phyloP scores from a whole-genome alignment of 2,113 vertebrate genomes.

The Australoheros scitulus region DNA sequence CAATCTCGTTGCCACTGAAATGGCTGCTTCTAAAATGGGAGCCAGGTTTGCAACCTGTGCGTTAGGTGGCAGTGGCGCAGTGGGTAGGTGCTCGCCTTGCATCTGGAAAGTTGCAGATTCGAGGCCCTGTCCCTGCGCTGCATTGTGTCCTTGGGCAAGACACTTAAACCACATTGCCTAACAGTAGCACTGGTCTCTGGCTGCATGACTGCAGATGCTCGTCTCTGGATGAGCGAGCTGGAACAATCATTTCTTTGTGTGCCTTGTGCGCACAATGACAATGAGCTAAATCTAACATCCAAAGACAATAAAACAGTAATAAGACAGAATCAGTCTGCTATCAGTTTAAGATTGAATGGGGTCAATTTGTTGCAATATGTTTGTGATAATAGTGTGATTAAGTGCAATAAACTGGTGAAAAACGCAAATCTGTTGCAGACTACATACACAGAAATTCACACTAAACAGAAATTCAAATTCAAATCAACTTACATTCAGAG shows the following conservation, averaged over 20 bases:
- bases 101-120: too few relatives aligned
- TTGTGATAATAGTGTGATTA: rapidly evolving
- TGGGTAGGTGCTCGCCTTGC: too few relatives aligned
- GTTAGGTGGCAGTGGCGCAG: too few relatives aligned
- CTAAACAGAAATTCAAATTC: background rate
- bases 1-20: background rate
- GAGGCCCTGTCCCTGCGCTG: too few relatives aligned
- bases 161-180: too few relatives aligned
- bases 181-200: too few relatives aligned
- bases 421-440: background rate
- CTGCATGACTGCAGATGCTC: too few relatives aligned
- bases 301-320: background rate
- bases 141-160: too few relatives aligned
- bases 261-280: too few relatives aligned
- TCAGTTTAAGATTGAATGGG: background rate
- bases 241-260: too few relatives aligned
- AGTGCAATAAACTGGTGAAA: background rate
- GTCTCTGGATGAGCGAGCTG: too few relatives aligned
- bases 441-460: background rate
- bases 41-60: rapidly evolving
- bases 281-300: too few relatives aligned
- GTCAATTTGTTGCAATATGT: rapidly evolving
- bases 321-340: background rate
- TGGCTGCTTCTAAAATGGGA: background rate
- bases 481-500: background rate